Percentiles rank a stretch among this genome's conserved stretches.
These are phyloP conservation scores for Hypanus sabinus DNA, from an alignment of 2,113 vertebrate genomes.

Conservation along the genomic window DNA sequence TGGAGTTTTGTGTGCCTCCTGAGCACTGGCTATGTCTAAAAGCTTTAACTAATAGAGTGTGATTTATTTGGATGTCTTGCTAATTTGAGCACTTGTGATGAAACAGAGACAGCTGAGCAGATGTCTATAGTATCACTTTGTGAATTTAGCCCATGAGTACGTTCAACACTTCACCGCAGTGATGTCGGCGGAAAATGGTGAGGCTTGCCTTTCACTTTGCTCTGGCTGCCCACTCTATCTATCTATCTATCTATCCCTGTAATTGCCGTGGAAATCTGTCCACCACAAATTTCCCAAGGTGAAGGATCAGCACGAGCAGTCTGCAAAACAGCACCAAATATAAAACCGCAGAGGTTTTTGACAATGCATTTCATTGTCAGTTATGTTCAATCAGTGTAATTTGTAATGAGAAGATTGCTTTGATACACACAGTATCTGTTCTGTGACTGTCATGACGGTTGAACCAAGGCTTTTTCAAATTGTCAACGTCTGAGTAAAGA, in stretches of 20 bases:
- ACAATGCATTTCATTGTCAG: background rate
- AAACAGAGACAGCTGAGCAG: slow-evolving; percentile 39
- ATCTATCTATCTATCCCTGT: no score
- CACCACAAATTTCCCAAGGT: no score
- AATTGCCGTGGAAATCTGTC: no score
- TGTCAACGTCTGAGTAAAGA: background rate
- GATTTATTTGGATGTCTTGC: slow-evolving; percentile 31
- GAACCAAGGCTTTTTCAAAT: background rate
- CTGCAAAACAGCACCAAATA: background rate
- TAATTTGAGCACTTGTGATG: slow-evolving; percentile 41
- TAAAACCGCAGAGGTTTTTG: background rate
- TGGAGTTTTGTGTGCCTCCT: slow-evolving; percentile 45
- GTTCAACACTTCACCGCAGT: slow-evolving; percentile 9
- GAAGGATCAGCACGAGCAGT: background rate
- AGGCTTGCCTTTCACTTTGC: background rate
- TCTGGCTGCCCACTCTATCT: no score
- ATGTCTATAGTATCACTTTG: slow-evolving; percentile 37
- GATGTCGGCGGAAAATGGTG: background rate
- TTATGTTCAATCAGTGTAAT: background rate
- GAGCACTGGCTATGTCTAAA: slow-evolving; percentile 43
- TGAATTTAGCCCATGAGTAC: slow-evolving; percentile 35
- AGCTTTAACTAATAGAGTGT: slow-evolving; percentile 39
- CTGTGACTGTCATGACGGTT: background rate
- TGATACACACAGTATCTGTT: background rate
- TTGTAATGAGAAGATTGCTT: background rate